Conservation (phyloP, 2,888 invertebrate genomes). For the Boloria euphrosyne region DNA sequence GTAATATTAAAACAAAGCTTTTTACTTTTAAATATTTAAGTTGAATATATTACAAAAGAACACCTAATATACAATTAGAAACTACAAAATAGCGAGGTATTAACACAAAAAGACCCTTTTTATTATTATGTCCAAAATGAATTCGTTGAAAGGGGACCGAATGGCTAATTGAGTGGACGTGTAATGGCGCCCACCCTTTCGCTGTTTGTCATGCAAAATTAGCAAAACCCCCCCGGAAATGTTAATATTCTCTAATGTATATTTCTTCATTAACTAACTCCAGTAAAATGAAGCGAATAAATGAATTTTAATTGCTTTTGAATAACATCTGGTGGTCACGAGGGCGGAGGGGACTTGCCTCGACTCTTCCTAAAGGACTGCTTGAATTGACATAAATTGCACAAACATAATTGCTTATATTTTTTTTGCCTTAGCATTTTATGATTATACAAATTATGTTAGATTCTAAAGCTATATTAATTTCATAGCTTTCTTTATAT, state of each 20-base stretch:
- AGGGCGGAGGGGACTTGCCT: too few species aligned
- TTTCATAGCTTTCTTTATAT: too few species aligned
- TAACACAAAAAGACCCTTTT: slow-evolving; percentile 5
- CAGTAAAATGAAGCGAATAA: slow-evolving; percentile 4
- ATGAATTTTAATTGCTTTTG: neutral
- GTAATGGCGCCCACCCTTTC: slow-evolving; percentile 16
- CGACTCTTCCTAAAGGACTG: too few species aligned
- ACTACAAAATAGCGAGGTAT: neutral
- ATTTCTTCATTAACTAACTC: slow-evolving; percentile 3
- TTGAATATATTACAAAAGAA: neutral
- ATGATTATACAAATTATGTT: neutral
- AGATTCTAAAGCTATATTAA: too few species aligned
- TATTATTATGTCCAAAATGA: slow-evolving; percentile 19
- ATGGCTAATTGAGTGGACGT: slow-evolving; percentile 28
- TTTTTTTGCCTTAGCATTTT: neutral
- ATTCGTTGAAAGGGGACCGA: slow-evolving; percentile 17
- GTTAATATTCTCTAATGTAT: slow-evolving; percentile 8
- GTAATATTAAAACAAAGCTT: too few species aligned
- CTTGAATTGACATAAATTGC: too few species aligned
- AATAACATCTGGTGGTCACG: neutral
- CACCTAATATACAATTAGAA: neutral
- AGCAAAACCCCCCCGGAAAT: neutral
- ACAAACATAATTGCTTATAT: too few species aligned
- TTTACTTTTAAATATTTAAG: neutral
- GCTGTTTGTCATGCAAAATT: slow-evolving; percentile 16